Conservation (phyloP, 1,140 invertebrate species). For the Hypsibius dujardini region DNA sequence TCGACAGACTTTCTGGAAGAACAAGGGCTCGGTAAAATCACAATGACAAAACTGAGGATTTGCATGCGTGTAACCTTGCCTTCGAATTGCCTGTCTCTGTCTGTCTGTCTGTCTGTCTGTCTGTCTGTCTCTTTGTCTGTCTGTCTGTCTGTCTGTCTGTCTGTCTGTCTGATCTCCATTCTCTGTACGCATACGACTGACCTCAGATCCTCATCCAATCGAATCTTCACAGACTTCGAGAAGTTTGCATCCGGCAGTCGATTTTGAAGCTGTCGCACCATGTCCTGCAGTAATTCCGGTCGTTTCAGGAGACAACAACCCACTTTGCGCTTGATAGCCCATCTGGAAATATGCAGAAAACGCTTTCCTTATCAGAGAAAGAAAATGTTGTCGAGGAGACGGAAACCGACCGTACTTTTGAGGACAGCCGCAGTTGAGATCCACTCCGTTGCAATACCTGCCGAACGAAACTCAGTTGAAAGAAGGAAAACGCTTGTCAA, state of each 20-base stretch:
- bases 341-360: no score
- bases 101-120: no score
- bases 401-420: slow-evolving; percentile 42
- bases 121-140: not conserved
- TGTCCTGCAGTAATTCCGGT: slow-evolving; percentile 36
- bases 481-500: no score
- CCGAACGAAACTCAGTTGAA: slow-evolving; percentile 24
- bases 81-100: no score
- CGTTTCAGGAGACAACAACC: slow-evolving; percentile 5
- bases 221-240: slow-evolving; percentile 77
- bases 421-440: slow-evolving; percentile 91
- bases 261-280: slow-evolving; percentile 55
- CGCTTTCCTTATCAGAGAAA: no score
- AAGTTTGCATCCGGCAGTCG: slow-evolving; percentile 50
- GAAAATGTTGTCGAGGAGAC: not conserved
- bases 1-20: slow-evolving; percentile 42
- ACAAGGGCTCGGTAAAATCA: not conserved
- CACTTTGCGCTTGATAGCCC: not conserved
- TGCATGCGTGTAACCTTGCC: no score
- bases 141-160: not conserved
- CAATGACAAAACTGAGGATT: no score
- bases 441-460: slow-evolving; percentile 67
- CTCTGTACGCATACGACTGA: slow-evolving; percentile 25
- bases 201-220: slow-evolving; percentile 44
- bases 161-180: not conserved